phyloP scores from a whole-genome alignment of 2,888 invertebrate genomes.

The Leptopilina drosophilae region DNA sequence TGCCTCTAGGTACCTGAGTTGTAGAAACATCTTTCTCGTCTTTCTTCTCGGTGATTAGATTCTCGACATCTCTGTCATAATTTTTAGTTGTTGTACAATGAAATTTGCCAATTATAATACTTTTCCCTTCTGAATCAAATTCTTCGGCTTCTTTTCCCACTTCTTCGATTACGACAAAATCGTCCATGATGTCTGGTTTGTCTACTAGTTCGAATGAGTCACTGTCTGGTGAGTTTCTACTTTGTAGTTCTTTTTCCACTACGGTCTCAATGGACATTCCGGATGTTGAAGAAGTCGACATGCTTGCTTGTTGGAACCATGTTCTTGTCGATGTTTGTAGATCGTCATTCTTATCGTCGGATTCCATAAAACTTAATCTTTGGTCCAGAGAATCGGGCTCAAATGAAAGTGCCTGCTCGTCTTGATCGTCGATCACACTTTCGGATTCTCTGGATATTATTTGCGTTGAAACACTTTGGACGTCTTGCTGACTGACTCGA shows the following conservation, averaged over 20 bases:
- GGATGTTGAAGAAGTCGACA: slow-evolving; percentile 74
- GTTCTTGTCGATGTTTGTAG: slow-evolving; percentile 58
- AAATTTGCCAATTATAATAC: slow-evolving; percentile 82
- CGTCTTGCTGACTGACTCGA: slow-evolving; percentile 77
- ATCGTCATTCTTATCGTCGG: slow-evolving; percentile 80
- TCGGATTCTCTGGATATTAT: slow-evolving; percentile 75
- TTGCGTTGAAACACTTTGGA: slow-evolving; percentile 79
- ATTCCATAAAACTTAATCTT: background rate
- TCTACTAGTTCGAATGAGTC: slow-evolving; percentile 93
- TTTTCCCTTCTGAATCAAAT: slow-evolving; percentile 89
- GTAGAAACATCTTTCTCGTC: slow-evolving; percentile 54
- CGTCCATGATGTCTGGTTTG: slow-evolving; percentile 91
- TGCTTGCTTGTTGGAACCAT: slow-evolving; percentile 71
- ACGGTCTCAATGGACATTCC: slow-evolving; percentile 73
- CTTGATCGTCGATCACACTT: slow-evolving; percentile 29
- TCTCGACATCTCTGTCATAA: slow-evolving; percentile 81
- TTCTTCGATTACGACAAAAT: slow-evolving; percentile 92
- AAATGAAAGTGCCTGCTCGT: slow-evolving; percentile 45
- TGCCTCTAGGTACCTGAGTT: slow-evolving; percentile 54
- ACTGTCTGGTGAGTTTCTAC: slow-evolving; percentile 84
- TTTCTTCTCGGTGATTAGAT: slow-evolving; percentile 63
- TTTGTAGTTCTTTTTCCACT: slow-evolving; percentile 69
- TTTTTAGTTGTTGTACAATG: slow-evolving; percentile 78
- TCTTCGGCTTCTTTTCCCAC: slow-evolving; percentile 92
- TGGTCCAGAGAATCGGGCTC: slow-evolving; percentile 56